Evolutionary conservation across 1,140 invertebrate genomes (phyloP), one percentile per base, ranked within the genome.

Genomic region (Panagrolaimus sp.): DNA sequence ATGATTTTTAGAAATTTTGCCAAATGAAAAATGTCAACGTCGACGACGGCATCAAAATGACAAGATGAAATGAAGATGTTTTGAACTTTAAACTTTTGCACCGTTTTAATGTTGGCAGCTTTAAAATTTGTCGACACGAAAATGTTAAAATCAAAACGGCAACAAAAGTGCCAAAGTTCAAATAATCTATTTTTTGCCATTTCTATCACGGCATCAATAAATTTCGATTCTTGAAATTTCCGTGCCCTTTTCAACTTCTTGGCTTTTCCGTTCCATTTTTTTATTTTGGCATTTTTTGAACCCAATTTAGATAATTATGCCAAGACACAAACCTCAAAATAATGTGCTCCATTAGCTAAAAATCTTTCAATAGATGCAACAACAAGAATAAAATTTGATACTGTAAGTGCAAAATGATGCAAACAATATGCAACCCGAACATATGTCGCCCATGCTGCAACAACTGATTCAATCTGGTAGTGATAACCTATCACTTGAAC

Each of bases 341-440:
- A 57, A 11, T 27, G 20, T 20, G 51, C 20, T 25, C 76, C 77
- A 74, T 76, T 78, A 23, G 75, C 75, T 66, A 77, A 70, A 68
- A 77, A 77, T 14, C 75, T 27, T 27, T 77, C 75, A 43, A 80
- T 57, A 47, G 73, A 77, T 7, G 75, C 75, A 20, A 77, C 57
- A 27, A 77, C 75, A 16, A 77, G 57, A 65, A 77, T 42, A 51
- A 77, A 79, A 65, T 77, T 77, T 9, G 76, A 76, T 7, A 78
- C 75, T 11, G 78, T 77, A 46, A 77, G 27, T 4, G 75, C 75
- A 64, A 77, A 79, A 27, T 77, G 75, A 75, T 81, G 57, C n/a
- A 80, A 47, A 53, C 74, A 80, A 65, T 78, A 77, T 23, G 64
- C 51, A 46, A 77, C 13, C 23, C 76, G 75, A 71, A 77, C 77